Conservation (phyloP, 2,888 invertebrate species). For the Scaptomyza reducta region DNA sequence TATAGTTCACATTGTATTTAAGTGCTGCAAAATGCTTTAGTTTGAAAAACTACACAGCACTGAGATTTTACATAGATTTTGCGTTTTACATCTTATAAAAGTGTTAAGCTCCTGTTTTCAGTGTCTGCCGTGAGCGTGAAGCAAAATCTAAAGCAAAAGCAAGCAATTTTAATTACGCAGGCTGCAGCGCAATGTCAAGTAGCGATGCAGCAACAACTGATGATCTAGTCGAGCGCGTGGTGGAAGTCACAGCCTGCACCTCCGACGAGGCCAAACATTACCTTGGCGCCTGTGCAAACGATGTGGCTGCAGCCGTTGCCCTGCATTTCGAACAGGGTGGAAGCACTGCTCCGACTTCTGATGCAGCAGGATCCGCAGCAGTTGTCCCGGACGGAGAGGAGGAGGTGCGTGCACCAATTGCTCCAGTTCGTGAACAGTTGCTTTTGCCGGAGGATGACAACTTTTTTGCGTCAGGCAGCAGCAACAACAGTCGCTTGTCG, state of each 20-base stretch:
- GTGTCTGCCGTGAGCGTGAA: slow-evolving; percentile 13
- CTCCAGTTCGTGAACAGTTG: slow-evolving; percentile 83
- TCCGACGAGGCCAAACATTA: slow-evolving; percentile 77
- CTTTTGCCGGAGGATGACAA: slow-evolving; percentile 83
- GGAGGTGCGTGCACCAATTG: slow-evolving; percentile 83
- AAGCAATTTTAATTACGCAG: slow-evolving; percentile 1
- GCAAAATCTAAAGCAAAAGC: neutral
- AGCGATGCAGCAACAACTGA: slow-evolving; percentile 46
- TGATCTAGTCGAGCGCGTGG: slow-evolving; percentile 77
- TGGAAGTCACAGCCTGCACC: slow-evolving; percentile 81
- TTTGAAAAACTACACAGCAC: slow-evolving; percentile 22
- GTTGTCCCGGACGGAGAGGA: slow-evolving; percentile 62
- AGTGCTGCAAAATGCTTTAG: slow-evolving; percentile 11
- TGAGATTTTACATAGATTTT: slow-evolving; percentile 30
- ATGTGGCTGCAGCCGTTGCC: slow-evolving; percentile 82
- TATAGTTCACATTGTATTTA: slow-evolving; percentile 2
- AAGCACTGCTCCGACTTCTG: slow-evolving; percentile 36
- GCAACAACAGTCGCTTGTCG: slow-evolving; percentile 58
- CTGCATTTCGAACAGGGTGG: slow-evolving; percentile 80
- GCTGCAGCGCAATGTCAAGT: slow-evolving; percentile 56
- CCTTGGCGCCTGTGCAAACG: slow-evolving; percentile 80
- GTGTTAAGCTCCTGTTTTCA: slow-evolving; percentile 28
- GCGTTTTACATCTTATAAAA: slow-evolving; percentile 39
- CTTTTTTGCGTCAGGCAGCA: slow-evolving; percentile 75
- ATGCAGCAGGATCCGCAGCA: slow-evolving; percentile 25